A percentile compares a stretch with the other conserved stretches of the same genome.
Evolutionary conservation across 2,797 vertebrate genomes (phyloP).

Genomic region (Agapornis canus): DNA sequence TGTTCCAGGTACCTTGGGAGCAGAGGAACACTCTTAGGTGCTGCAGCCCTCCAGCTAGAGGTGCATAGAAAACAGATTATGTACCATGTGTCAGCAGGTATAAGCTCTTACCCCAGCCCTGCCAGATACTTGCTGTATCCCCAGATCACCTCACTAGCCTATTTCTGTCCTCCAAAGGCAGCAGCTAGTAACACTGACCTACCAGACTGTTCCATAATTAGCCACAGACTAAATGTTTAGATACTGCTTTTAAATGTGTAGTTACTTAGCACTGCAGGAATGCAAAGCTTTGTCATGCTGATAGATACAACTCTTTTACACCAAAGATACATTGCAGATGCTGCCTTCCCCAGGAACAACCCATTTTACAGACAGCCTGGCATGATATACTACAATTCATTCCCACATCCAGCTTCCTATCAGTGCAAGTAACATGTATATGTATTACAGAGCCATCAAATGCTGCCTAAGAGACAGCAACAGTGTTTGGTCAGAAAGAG

Average conservation of each 20-base stretch:
- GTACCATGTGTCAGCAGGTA: neutral
- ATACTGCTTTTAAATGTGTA: neutral
- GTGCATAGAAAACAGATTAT: neutral
- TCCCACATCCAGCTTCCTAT: neutral
- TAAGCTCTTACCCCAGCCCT: neutral
- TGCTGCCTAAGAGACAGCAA: neutral
- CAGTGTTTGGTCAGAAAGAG: neutral
- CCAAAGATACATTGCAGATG: neutral
- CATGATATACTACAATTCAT: neutral
- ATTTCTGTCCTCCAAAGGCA: neutral
- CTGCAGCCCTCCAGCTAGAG: neutral
- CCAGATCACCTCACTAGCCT: neutral
- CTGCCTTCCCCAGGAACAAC: neutral
- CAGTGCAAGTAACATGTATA: neutral
- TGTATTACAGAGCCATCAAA: neutral
- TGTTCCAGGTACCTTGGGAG: accelerated
- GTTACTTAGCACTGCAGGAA: neutral
- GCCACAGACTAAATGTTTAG: neutral
- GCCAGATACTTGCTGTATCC: neutral
- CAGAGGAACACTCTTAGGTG: neutral
- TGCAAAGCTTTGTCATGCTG: neutral
- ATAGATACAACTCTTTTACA: neutral
- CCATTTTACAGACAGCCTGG: neutral
- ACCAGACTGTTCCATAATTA: neutral
- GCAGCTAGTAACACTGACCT: neutral